Evolutionary conservation across 2,888 invertebrate species (phyloP).

Genomic region (Xylota sylvarum): DNA sequence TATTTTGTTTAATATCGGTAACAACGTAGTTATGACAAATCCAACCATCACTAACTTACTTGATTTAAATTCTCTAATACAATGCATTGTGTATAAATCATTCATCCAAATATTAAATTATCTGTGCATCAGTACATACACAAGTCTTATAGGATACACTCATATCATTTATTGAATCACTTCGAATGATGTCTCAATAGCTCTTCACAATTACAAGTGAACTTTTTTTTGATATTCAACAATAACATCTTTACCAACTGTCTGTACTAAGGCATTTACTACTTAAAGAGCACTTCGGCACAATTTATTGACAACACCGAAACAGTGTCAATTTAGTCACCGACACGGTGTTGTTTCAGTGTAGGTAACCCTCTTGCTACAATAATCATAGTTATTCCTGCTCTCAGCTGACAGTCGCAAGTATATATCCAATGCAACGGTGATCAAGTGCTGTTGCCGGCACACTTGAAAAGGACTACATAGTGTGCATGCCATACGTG

Average conservation of each 20-base stretch:
- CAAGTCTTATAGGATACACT: background rate
- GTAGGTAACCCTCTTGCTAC: conserved; percentile 31
- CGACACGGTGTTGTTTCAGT: conserved; percentile 43
- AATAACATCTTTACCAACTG: conserved; percentile 48
- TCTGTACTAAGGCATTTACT: conserved; percentile 14
- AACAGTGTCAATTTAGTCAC: conserved; percentile 57
- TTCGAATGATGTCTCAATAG: background rate
- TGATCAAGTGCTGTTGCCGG: conserved; percentile 56
- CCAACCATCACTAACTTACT: too few relatives aligned
- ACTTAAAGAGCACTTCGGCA: conserved; percentile 40
- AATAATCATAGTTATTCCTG: conserved; percentile 40
- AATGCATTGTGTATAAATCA: too few relatives aligned
- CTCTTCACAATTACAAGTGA: conserved; percentile 21
- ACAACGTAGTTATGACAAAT: too few relatives aligned
- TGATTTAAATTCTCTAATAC: too few relatives aligned
- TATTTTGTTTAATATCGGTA: too few relatives aligned
- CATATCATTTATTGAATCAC: background rate
- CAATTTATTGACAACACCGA: conserved; percentile 50
- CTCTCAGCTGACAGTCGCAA: conserved; percentile 35
- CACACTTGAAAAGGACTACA: conserved; percentile 49
- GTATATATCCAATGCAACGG: conserved; percentile 43
- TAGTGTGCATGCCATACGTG: conserved; percentile 55
- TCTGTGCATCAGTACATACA: background rate
- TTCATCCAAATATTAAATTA: too few relatives aligned
- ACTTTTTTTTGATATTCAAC: conserved; percentile 21